Base-by-base conservation (phyloP, 1,140 invertebrate species). In the Meloidogyne chitwoodi region DNA sequence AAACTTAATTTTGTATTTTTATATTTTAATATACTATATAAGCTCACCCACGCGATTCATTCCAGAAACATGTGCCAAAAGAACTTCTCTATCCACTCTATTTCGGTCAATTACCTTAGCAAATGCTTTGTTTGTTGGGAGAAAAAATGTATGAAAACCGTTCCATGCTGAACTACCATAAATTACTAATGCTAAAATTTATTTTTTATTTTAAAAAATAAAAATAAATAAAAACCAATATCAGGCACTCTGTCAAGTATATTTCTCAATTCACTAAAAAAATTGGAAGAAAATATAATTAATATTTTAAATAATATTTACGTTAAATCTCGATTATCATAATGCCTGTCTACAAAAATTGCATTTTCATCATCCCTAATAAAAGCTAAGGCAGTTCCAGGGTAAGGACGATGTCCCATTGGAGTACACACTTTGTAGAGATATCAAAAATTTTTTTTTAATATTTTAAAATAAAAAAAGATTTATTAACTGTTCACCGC, bases 321-420 rank as follows among this genome's bases (percentile, higher is more conserved):
- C 84, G 84, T 87, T 24, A 86, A 72, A 76, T 86, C 85, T 31
- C 81, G 34, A 72, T 86, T 86, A 65, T 87, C 84, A 67, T 86
- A 86, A 48, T 87, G 81, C 56, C 86, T 63, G 62, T 87, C 85
- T 24, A 84, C 79, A 64, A 86, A 87, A 26, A 83, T 70, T 3
- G 75, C 74, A 56, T 82, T 82, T 38, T 86, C 84, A 29, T 79
- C 75, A 64, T 87, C 86, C 61, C 85, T 71, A 64, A 86, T 81
- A 69, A 86, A 86, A 6, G 77, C 70, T 8, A 86, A 76, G 1
- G 86, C 81, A 14, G 85, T 87, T 63, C 84, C 84, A 24, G 84
- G 86, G 67, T 87, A 86, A 2, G 85, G 85, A 12, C 86, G 79
- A 78, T 86, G 86, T 1, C 85, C 85, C 76, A 86, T 86, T 29